Evolutionary conservation across 2,797 vertebrate genomes (phyloP), one percentile per base, ranked within the genome.

Genomic region (Hirundo rustica): DNA sequence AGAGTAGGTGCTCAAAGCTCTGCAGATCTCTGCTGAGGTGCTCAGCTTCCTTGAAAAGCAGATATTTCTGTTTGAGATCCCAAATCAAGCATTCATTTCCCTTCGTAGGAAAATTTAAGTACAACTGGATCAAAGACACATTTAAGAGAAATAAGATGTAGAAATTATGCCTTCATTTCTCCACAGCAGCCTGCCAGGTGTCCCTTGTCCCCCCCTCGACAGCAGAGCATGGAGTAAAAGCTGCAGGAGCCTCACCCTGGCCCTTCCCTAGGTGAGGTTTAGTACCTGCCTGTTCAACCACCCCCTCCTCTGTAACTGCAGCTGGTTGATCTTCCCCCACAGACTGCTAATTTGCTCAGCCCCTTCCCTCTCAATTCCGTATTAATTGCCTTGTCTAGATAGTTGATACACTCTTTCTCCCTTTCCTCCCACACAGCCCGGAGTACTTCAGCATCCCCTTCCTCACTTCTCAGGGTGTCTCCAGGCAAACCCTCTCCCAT

Each of bases 261-360:
- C 16, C n/a, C 4, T 73, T 72, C 30, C 11, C 13, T 36, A 1
- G 1, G 7, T n/a, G 21, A 44, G 54, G 29, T 79, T 40, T 7
- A 53, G 40, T 11, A 53, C 51, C 85, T 85, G 29, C 68, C 67
- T 85, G 70, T 45, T 73, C 55, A 78, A 7, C 78, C 55, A 42
- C n/a, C 70, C 40, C 32, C 68, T 94, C 82, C 86, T 77, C 68
- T 54, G 0, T 3, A 45, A 40, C 89, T 26, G 47, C 86, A 60
- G 86, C 57, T 67, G 48, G 60, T 40, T 90, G 55, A 94, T 84
- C 85, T 93, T 82, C 85, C 87, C 92, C 89, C 83, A 7, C 85
- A 92, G 38, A 40, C 87, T 54, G 89, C 93, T 95, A 58, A 74
- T 68, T 77, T 81, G 83, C 92, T 91, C 94, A 73, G 65, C 58